phyloP scores from a whole-genome alignment of 2,113 vertebrate genomes.

The Thermophis baileyi region DNA sequence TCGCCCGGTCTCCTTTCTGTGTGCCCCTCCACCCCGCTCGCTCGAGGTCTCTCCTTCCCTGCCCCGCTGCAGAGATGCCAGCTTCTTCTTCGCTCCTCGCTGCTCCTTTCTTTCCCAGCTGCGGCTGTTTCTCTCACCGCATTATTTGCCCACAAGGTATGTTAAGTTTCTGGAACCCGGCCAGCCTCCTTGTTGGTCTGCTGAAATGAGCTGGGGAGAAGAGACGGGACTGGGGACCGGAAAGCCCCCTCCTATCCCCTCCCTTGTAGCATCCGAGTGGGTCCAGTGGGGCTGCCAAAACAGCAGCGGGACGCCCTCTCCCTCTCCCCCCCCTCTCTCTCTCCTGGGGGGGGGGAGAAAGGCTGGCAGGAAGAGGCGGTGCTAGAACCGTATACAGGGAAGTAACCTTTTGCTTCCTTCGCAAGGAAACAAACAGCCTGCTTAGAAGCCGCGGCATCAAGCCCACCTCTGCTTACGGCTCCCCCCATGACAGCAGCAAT shows the following conservation, averaged over 20 bases:
- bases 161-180: constrained; percentile 34
- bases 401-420: constrained; percentile 36
- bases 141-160: constrained; percentile 7
- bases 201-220: background rate
- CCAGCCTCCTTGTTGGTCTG: background rate
- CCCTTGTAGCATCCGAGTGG: background rate
- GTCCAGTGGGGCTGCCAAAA: background rate
- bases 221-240: background rate
- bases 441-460: constrained; percentile 8
- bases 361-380: constrained; percentile 10
- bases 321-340: background rate
- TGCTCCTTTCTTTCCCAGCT: background rate
- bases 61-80: constrained; percentile 10
- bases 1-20: background rate
- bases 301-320: background rate
- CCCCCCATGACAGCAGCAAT: constrained; percentile 31
- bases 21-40: background rate
- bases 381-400: constrained; percentile 35
- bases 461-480: constrained; percentile 1
- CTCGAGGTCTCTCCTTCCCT: background rate
- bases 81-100: background rate
- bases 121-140: constrained; percentile 7
- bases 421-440: constrained; percentile 14
- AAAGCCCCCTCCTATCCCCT: background rate
- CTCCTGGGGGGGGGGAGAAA: background rate